Percentiles rank a stretch among this genome's conserved stretches.
Conservation (phyloP, 92 coral and sea anemone species). For the Siderastrea siderea region DNA sequence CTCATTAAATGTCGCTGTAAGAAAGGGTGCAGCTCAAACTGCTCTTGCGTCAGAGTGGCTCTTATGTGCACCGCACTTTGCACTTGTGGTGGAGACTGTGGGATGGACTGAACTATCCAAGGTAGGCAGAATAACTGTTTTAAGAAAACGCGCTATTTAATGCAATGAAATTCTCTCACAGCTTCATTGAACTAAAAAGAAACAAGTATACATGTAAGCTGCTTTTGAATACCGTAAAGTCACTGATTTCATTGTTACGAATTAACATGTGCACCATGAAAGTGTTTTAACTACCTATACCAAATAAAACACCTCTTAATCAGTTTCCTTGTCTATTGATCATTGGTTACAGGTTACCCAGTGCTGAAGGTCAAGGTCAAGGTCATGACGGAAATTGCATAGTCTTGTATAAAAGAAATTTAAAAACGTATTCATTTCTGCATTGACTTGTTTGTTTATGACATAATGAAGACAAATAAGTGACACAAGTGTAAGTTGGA, state of each 20-base stretch:
- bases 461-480: constrained; percentile 13
- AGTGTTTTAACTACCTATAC: neutral
- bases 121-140: constrained; percentile 15
- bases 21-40: no score
- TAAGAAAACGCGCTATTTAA: neutral
- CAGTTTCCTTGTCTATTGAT: no score
- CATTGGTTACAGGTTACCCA: neutral
- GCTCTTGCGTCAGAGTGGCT: constrained; percentile 56
- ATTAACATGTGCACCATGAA: neutral
- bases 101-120: neutral
- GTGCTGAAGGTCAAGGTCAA: neutral
- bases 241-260: neutral
- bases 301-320: neutral
- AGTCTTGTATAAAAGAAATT: neutral
- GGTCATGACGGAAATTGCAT: neutral
- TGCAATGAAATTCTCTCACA: neutral
- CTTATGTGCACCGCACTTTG: constrained; percentile 74
- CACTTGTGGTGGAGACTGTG: constrained; percentile 38
- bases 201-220: neutral
- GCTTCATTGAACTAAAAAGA: neutral
- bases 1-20: no score
- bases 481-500: constrained; percentile 6
- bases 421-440: neutral
- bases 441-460: neutral
- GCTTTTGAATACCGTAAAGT: neutral